Conservation (phyloP, 2,797 vertebrate species). For the Enteromius treurensis region DNA sequence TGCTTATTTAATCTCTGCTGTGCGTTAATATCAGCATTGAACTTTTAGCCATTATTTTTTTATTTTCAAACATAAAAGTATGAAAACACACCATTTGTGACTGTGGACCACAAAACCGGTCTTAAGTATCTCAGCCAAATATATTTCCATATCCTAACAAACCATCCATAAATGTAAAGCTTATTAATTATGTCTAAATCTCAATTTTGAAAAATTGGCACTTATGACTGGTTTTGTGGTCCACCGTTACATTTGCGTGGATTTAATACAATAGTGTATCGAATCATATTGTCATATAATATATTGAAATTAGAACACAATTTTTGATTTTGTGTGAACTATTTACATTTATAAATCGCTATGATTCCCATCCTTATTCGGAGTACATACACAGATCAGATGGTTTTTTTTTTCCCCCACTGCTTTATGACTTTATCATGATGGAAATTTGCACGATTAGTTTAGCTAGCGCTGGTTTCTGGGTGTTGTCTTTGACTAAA, state of each 20-base stretch:
- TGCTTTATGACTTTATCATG: background rate
- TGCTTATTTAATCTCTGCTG: background rate
- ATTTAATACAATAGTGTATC: background rate
- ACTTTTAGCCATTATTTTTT: background rate
- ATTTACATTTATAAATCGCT: background rate
- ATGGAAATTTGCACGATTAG: background rate
- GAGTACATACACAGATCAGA: background rate
- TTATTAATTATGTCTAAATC: too few species aligned
- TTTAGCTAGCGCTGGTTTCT: constrained; percentile 10
- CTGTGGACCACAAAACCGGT: too few species aligned
- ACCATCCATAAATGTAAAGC: too few species aligned
- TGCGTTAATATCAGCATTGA: background rate
- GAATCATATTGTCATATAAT: background rate
- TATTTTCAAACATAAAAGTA: background rate
- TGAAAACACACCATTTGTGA: background rate
- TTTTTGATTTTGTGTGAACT: background rate
- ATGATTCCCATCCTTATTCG: background rate
- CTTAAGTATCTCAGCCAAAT: too few species aligned
- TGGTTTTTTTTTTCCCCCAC: background rate
- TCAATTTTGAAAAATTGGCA: too few species aligned
- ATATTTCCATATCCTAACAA: too few species aligned
- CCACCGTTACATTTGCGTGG: background rate
- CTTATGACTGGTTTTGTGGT: too few species aligned
- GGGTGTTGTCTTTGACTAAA: constrained; percentile 30
- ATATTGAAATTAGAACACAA: background rate